A percentile compares a stretch with the other conserved stretches of the same genome.
phyloP scores from a whole-genome alignment of 2,797 vertebrate genomes.

The Staurois parvus region DNA sequence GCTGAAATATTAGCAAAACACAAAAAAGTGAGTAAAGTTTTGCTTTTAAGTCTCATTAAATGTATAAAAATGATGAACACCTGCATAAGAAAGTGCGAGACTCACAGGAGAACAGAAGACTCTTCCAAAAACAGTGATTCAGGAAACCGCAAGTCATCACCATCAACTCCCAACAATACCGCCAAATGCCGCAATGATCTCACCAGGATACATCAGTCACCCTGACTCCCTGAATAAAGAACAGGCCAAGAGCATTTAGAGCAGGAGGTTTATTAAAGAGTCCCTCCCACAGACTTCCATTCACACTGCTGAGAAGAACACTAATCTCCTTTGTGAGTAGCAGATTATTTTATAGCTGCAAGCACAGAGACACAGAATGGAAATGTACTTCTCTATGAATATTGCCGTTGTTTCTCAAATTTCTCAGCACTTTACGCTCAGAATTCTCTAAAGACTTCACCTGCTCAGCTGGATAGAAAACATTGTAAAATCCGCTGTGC shows the following conservation, averaged over 20 bases:
- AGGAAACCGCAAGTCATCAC: not conserved
- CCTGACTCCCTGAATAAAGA: conserved; percentile 5
- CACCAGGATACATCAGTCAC: conserved; percentile 30
- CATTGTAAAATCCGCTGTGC: no score
- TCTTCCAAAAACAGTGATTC: not conserved
- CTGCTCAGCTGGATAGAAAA: no score
- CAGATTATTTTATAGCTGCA: conserved; percentile 17
- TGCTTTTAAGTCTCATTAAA: no score
- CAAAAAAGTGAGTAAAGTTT: no score
- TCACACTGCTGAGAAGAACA: conserved; percentile 12
- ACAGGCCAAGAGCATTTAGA: not conserved
- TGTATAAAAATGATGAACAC: not conserved
- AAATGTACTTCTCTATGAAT: conserved; percentile 14
- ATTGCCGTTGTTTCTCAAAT: not conserved
- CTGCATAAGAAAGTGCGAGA: not conserved
- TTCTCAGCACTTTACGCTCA: not conserved
- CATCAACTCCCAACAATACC: conserved; percentile 18
- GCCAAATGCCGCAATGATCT: not conserved
- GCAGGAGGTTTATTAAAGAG: conserved; percentile 18
- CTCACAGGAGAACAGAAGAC: not conserved
- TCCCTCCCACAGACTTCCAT: conserved; percentile 23
- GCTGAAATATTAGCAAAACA: no score
- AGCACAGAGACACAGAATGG: not conserved
- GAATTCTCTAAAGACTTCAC: no score
- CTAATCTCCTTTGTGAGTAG: conserved; percentile 25